phyloP scores from a whole-genome alignment of 1,140 invertebrate genomes.

The Drosophila parvula region DNA sequence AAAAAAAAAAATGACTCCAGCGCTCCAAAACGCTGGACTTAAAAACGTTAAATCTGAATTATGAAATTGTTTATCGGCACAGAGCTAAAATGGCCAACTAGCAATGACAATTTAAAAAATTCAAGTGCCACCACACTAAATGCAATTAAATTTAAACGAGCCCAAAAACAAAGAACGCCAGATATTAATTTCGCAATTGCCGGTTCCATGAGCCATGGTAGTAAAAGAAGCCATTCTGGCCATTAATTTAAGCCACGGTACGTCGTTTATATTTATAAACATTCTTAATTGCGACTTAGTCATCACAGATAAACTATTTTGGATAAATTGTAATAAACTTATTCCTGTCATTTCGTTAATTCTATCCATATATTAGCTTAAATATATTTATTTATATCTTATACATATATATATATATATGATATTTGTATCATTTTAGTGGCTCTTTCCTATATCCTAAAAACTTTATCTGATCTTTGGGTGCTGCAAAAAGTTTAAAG shows the following conservation, averaged over 20 bases:
- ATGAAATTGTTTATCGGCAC: constrained; percentile 61
- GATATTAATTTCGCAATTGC: constrained; percentile 18
- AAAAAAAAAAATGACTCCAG: constrained; percentile 31
- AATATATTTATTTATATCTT: no score
- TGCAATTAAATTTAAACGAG: constrained; percentile 29
- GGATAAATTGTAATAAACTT: not conserved
- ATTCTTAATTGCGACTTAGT: not conserved
- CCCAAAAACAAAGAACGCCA: constrained; percentile 27
- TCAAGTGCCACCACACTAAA: constrained; percentile 23
- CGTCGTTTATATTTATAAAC: not conserved
- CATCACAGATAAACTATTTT: not conserved
- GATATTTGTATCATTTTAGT: not conserved
- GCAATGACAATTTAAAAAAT: constrained; percentile 52
- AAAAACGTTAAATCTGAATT: constrained; percentile 33
- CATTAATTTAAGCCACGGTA: not conserved
- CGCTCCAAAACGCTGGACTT: constrained; percentile 41
- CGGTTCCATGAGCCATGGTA: not conserved
- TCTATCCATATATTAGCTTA: no score
- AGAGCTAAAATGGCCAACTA: constrained; percentile 16
- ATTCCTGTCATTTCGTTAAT: not conserved
- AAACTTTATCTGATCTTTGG: not conserved
- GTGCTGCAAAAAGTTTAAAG: no score
- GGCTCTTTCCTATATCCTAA: no score
- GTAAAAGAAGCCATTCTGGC: not conserved
- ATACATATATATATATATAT: no score